phyloP scores from a whole-genome alignment of 35 echinoderm and acorn worm species.

The Apostichopus japonicus region DNA sequence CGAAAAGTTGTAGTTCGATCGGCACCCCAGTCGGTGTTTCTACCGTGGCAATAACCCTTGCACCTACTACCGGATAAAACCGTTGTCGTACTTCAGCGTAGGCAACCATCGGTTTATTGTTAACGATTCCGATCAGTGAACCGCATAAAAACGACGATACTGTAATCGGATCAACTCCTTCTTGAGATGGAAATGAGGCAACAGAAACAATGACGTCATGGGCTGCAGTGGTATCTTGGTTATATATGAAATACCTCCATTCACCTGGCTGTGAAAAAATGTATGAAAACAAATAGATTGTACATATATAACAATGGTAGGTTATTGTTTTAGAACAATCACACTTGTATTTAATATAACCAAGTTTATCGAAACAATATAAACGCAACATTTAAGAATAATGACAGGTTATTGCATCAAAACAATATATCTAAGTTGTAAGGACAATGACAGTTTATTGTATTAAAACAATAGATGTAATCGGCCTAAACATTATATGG shows the following conservation, averaged over 20 bases:
- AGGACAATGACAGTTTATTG: neutral
- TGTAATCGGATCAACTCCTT: slow-evolving; percentile 8
- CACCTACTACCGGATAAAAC: slow-evolving; percentile 15
- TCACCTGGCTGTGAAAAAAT: slow-evolving; percentile 10
- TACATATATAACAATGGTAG: neutral
- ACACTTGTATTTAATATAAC: too few relatives aligned
- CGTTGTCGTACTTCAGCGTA: slow-evolving; percentile 46
- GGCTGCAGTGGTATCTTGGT: neutral
- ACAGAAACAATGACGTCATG: slow-evolving; percentile 15
- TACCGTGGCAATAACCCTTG: slow-evolving; percentile 5
- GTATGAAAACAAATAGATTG: neutral
- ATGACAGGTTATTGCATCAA: too few relatives aligned
- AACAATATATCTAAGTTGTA: too few relatives aligned
- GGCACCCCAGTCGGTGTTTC: slow-evolving; percentile 8
- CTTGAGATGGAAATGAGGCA: neutral
- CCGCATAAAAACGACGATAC: slow-evolving; percentile 30
- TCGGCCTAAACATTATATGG: too few relatives aligned
- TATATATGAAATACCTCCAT: slow-evolving; percentile 31
- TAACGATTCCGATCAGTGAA: neutral
- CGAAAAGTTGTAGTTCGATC: slow-evolving; percentile 9
- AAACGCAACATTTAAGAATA: too few relatives aligned
- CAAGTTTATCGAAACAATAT: too few relatives aligned
- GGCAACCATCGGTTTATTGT: neutral
- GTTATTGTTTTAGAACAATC: too few relatives aligned
- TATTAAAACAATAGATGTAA: neutral